Base-by-base conservation (phyloP, 2,113 vertebrate species). In the Trichomycterus rosablanca region DNA sequence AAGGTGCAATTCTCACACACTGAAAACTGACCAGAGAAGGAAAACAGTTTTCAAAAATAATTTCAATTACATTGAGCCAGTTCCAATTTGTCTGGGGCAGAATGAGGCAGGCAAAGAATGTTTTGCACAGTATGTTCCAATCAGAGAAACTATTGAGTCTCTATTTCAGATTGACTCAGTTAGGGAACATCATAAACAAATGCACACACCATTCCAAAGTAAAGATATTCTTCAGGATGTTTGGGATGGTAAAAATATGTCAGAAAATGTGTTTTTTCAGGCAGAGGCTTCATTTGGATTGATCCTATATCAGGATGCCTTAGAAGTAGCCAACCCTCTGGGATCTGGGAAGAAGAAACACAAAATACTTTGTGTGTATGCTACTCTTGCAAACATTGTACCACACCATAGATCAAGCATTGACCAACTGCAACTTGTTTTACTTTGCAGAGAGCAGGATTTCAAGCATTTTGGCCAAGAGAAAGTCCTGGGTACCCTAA, bases 41-140 rank as follows among this genome's bases (percentile, higher is more conserved):
- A 52, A 52, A 30, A 19, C 15, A 1, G 26, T 32, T 5, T 43
- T 43, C 12, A 53, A 64, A 15, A 40, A 70, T 18, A 63, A 40
- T 18, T 69, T 63, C 34, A 70, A 43, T 24, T 70, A 52, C 32
- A 20, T 63, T 56, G 46, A 53, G 10, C 40, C 60, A 46, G 55
- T 59, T 24, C 20, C 40, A 11, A 42, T 70, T 23, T 70, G 28
- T 34, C 22, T 60, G n/a, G 28, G 55, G 5, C 20, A 55, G n/a
- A 70, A 70, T 58, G 49, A 70, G 9, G n/a, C 54, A 59, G 68
- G 61, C 48, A 70, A 70, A 53, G 22, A 52, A 15, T 54, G 49
- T 53, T 68, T 68, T 32, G 6, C 50, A 9, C 50, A 55, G 32
- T 68, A 62, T 61, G 14, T 48, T 22, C 54, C 61, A 12, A 24